Conservation (phyloP, 1,140 invertebrate species). For the Yoshiicerus persimilis region DNA sequence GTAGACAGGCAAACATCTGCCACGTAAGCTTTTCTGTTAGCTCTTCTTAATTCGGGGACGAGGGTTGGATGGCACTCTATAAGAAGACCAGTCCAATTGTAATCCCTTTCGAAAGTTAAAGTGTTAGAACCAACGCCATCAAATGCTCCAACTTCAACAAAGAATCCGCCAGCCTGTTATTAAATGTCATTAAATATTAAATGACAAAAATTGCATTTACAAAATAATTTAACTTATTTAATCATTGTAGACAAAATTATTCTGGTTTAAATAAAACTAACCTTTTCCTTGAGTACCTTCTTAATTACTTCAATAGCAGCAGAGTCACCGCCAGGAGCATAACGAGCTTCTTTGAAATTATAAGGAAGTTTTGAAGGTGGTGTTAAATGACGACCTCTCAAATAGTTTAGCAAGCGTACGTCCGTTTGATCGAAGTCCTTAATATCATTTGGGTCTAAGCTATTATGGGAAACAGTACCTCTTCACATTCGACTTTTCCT, state of each 20-base stretch:
- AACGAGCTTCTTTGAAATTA: background rate
- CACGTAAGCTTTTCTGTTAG: background rate
- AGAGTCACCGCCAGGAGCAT: background rate
- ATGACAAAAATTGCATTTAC: no score
- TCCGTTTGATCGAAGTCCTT: background rate
- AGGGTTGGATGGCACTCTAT: background rate
- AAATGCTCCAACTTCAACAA: background rate
- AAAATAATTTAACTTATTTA: no score
- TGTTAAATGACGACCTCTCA: background rate
- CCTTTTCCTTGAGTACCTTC: background rate
- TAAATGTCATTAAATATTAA: no score
- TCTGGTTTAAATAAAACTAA: no score
- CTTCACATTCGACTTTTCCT: background rate
- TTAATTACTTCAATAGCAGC: background rate
- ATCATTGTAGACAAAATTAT: no score
- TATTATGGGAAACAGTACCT: background rate
- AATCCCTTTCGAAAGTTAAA: background rate
- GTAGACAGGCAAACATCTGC: background rate
- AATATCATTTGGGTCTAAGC: background rate
- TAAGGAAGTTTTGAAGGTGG: background rate
- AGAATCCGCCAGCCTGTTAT: background rate
- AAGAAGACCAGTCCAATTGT: background rate
- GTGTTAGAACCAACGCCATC: background rate
- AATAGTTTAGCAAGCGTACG: background rate
- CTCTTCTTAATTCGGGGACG: background rate